These are phyloP conservation scores for Formicarius rufipectus DNA, from an alignment of 2,113 vertebrate species.

Conservation along the genomic window DNA sequence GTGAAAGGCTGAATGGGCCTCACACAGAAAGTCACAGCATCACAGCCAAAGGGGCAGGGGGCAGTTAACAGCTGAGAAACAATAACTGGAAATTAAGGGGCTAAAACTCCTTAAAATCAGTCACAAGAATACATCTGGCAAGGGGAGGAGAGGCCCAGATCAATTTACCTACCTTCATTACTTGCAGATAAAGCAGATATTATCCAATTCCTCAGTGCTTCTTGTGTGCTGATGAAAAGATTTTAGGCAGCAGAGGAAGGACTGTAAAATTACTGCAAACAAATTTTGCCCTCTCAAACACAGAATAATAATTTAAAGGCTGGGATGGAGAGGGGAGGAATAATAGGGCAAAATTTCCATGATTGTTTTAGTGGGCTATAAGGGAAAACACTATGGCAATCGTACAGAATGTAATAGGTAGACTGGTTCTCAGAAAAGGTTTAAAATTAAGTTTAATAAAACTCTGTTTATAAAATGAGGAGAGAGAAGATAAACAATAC, in stretches of 20 bases:
- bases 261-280: background rate
- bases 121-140: background rate
- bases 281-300: background rate
- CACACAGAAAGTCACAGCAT: background rate
- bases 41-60: background rate
- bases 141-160: background rate
- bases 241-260: background rate
- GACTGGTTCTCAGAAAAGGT: background rate
- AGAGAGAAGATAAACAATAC: background rate
- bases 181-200: background rate
- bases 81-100: background rate
- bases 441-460: background rate
- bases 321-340: rapidly evolving
- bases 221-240: background rate
- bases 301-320: background rate
- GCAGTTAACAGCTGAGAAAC: slow-evolving; percentile 6
- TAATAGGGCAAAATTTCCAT: background rate
- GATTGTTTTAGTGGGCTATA: background rate
- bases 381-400: background rate
- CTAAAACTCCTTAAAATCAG: background rate
- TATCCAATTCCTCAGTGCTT: background rate
- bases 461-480: background rate
- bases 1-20: background rate
- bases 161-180: background rate
- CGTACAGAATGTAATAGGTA: background rate